Base-by-base conservation (phyloP, 1,140 invertebrate species). In the Caligus rogercresseyi region DNA sequence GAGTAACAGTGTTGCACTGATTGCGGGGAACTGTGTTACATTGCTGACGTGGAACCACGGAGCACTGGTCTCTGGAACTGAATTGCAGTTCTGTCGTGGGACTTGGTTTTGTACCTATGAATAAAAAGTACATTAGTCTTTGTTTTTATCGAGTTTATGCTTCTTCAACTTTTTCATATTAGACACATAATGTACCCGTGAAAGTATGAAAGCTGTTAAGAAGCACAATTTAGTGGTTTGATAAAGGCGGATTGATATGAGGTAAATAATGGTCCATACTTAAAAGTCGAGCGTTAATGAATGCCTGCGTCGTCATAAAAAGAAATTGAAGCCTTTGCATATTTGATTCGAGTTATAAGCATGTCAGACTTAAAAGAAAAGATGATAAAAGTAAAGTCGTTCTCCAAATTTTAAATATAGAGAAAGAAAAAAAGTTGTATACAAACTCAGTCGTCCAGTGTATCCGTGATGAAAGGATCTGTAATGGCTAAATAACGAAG, bases 21-120 rank as follows among this genome's bases (percentile, higher is more conserved):
- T 62, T 21, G 52, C 60, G 2, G 13, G 60, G 60, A 25, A 62
- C 60, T 19, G 31, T 62, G 16, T 62, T 21, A 25, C 60, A 62
- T 23, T 62, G 60, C 16, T 62, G 53, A 14, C 53, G 53, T 7
- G 53, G 53, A 7, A 54, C 53, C 15, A n/a, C 20, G 16, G 15
- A 20, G 20, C 53, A 54, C 16, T 54, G 15, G 13, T 62, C 21
- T 18, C 51, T n/a, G 60, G 60, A 54, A 62, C 31, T 16, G 16
- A 31, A 14, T 54, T 54, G 18, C 60, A 62, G 18, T 54, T 20
- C 43, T 62, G 60, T 13, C 51, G n/a, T 20, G 60, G 60, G 31
- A 62, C 20, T 21, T 54, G 31, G 19, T 62, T 54, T n/a, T 20
- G 20, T 19, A 16, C 53, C 20, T 54, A 20, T 19, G 11, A 16